A percentile compares a stretch with the other conserved stretches of the same genome.
Evolutionary conservation across 2,888 invertebrate genomes (phyloP).

Genomic region (Agonopterix heracliana): DNA sequence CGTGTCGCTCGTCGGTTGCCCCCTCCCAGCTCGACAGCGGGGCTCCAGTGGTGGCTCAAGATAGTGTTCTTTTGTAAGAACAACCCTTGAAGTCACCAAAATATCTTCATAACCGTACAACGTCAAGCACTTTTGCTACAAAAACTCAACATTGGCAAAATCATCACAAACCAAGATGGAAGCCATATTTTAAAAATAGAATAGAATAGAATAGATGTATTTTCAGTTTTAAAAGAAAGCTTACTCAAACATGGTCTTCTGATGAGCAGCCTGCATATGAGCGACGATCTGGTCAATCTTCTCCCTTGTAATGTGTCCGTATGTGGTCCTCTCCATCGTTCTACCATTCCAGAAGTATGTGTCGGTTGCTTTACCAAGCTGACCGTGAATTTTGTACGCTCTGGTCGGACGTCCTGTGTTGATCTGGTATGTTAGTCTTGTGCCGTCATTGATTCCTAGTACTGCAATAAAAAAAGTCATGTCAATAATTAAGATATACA

Average conservation of each 20-base stretch:
- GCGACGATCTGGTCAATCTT: constrained; percentile 85
- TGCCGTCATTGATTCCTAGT: constrained; percentile 83
- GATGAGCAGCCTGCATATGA: constrained; percentile 90
- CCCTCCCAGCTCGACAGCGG: no score
- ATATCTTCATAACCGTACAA: no score
- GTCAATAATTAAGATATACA: no score
- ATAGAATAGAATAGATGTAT: no score
- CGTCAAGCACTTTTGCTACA: no score
- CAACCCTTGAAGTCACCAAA: no score
- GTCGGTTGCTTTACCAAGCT: constrained; percentile 85
- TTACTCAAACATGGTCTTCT: constrained; percentile 90
- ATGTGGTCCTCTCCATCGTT: constrained; percentile 82
- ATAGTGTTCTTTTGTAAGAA: no score
- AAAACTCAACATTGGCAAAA: no score
- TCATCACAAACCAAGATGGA: no score
- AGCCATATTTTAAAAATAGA: no score
- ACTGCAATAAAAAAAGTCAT: constrained; percentile 58
- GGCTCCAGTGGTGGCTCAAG: no score
- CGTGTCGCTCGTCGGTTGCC: no score
- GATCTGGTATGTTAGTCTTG: constrained; percentile 71
- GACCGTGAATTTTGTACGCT: constrained; percentile 84
- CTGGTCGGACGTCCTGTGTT: constrained; percentile 78
- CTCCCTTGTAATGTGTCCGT: constrained; percentile 80
- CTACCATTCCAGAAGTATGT: constrained; percentile 83
- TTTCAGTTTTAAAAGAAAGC: constrained; percentile 30